Conservation (phyloP, 2,888 invertebrate species). For the Mechanitis mazaeus region DNA sequence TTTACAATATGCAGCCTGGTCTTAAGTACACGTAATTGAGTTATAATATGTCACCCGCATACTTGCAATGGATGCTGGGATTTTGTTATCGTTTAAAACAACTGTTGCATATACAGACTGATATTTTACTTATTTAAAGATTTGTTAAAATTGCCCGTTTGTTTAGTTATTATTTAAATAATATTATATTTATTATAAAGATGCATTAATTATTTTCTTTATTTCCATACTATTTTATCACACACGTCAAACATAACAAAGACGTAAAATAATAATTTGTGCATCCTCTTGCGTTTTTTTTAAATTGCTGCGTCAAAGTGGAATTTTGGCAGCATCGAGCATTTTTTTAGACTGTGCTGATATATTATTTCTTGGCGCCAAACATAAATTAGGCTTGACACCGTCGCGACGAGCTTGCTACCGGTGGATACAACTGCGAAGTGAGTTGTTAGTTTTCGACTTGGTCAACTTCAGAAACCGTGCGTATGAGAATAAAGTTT, state of each 20-base stretch:
- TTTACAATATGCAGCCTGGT: too few species aligned
- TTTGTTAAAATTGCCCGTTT: too few species aligned
- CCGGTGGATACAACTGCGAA: constrained; percentile 13
- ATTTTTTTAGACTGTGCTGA: constrained; percentile 39
- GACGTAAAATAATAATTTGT: constrained; percentile 5
- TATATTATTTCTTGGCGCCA: constrained; percentile 64
- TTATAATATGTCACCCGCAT: too few species aligned
- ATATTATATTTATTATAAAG: background rate
- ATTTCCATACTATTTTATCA: background rate
- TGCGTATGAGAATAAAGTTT: background rate
- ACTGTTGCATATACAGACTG: too few species aligned
- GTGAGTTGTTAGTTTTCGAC: background rate
- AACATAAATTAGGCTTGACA: constrained; percentile 62
- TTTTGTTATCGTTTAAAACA: too few species aligned
- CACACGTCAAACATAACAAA: background rate
- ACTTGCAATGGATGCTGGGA: too few species aligned
- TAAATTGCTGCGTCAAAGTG: constrained; percentile 33
- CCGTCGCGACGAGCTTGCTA: constrained; percentile 38
- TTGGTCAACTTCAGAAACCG: background rate
- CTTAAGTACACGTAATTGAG: too few species aligned
- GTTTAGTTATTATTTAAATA: background rate
- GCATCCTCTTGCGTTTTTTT: constrained; percentile 12
- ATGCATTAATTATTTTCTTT: too few species aligned
- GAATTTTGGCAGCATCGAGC: constrained; percentile 50
- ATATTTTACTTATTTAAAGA: too few species aligned